Evolutionary conservation across 30 jellyfish, hydroid and myxozoan species (phyloP).

Genomic region (Aurelia aurita): DNA sequence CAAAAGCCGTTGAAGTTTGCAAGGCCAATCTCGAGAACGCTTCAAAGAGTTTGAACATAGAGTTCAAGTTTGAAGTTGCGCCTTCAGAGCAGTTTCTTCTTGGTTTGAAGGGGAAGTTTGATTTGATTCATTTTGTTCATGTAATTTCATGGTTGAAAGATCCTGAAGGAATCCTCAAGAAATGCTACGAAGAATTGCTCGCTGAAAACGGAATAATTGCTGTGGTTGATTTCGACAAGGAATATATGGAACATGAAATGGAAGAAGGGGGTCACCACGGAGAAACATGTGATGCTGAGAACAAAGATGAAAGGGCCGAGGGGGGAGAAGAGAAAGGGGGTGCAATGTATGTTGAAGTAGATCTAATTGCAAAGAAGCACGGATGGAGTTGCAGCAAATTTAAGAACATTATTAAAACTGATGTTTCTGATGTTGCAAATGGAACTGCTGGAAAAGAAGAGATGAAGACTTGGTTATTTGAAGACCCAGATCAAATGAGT

Average conservation of each 20-base stretch:
- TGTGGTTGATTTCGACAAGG: conserved; percentile 19
- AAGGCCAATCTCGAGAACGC: conserved; percentile 14
- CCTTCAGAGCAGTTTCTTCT: conserved; percentile 28
- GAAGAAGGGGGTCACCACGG: conserved; percentile 25
- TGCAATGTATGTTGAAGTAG: conserved; percentile 26
- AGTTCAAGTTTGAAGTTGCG: conserved; percentile 7
- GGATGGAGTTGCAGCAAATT: conserved; percentile 40
- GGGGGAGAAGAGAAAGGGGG: conserved; percentile 18
- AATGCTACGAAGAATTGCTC: conserved; percentile 15
- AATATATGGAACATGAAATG: conserved; percentile 4
- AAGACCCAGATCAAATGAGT: too few relatives aligned
- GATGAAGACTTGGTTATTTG: too few relatives aligned
- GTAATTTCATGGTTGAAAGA: conserved; percentile 42
- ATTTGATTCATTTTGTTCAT: conserved; percentile 46
- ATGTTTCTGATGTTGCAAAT: conserved; percentile 16
- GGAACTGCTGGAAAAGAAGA: conserved; percentile 17
- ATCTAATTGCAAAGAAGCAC: conserved; percentile 33
- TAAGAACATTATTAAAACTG: conserved; percentile 6
- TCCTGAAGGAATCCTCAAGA: conserved; percentile 9
- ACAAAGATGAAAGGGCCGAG: background rate
- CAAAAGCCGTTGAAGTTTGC: conserved; percentile 43
- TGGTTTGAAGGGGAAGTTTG: conserved; percentile 17
- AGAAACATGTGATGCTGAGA: background rate
- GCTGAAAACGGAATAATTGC: conserved; percentile 23
- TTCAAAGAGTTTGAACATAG: conserved; percentile 10